Percentiles rank a stretch among this genome's conserved stretches.
These are phyloP conservation scores for Ctenoplectra terminalis DNA, from an alignment of 1,140 invertebrate species.

Conservation along the genomic window DNA sequence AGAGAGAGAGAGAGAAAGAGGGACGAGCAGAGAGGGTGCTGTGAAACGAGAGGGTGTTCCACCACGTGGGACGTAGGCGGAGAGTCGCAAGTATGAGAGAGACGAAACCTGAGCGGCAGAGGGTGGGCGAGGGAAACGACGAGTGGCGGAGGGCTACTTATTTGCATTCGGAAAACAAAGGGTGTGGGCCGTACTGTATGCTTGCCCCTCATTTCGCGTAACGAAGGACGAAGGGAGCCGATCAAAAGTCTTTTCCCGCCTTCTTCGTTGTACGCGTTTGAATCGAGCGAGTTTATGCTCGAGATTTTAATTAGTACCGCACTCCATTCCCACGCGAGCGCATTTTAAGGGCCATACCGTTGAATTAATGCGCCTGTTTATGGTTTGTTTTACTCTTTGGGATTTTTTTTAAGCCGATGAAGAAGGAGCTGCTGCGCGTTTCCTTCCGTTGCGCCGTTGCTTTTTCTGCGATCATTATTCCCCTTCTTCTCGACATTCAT, in stretches of 20 bases:
- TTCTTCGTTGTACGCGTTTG: constrained; percentile 56
- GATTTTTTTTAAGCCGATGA: constrained; percentile 2
- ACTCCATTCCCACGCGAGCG: constrained; percentile 51
- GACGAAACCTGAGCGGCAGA: constrained; percentile 45
- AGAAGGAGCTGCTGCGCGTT: constrained; percentile 11
- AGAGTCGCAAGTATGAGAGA: constrained; percentile 31
- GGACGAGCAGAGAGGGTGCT: constrained; percentile 18
- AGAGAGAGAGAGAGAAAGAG: not conserved
- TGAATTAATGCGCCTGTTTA: constrained; percentile 56
- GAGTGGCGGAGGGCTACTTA: constrained; percentile 75
- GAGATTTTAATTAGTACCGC: constrained; percentile 59
- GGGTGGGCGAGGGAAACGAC: constrained; percentile 36
- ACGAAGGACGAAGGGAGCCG: constrained; percentile 66
- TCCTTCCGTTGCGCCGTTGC: not conserved
- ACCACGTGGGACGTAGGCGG: not conserved
- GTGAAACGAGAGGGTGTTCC: constrained; percentile 56
- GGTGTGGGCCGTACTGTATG: constrained; percentile 68
- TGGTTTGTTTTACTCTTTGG: constrained; percentile 48
- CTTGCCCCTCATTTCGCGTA: constrained; percentile 65
- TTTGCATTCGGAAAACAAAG: constrained; percentile 83
- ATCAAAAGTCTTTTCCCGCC: constrained; percentile 62
- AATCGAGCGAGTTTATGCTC: constrained; percentile 54
- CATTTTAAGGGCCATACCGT: constrained; percentile 52
- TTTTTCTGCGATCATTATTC: constrained; percentile 5
- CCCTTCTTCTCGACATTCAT: not conserved